These are phyloP conservation scores for Aldrovandia affinis DNA, from an alignment of 2,797 vertebrate species.

Conservation along the genomic window DNA sequence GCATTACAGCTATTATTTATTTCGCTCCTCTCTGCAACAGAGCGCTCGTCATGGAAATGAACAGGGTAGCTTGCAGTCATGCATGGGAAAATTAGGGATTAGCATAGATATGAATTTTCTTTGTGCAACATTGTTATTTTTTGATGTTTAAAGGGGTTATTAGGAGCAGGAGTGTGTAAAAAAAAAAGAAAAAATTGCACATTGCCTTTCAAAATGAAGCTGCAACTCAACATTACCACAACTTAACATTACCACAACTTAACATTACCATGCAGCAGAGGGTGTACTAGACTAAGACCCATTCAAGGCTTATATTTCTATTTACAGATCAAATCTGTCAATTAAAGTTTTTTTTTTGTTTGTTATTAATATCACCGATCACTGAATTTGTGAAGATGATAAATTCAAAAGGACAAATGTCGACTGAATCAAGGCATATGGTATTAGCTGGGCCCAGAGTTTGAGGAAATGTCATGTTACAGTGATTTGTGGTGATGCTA, in stretches of 20 bases:
- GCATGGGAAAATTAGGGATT: neutral
- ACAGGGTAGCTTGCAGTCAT: neutral
- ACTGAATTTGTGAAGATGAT: neutral
- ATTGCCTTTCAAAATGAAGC: constrained; percentile 53
- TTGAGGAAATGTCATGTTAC: neutral
- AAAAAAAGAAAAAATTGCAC: constrained; percentile 56
- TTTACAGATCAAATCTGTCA: neutral
- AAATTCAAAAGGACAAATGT: neutral
- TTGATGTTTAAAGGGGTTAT: constrained; percentile 47
- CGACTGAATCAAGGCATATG: neutral
- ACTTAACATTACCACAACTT: no score
- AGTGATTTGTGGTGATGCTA: neutral
- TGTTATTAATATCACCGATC: neutral
- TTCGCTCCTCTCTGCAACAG: neutral
- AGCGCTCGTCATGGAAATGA: neutral
- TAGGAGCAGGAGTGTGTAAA: constrained; percentile 57
- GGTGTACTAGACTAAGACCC: neutral
- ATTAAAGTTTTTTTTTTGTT: neutral
- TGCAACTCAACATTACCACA: constrained; percentile 6
- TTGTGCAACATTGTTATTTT: constrained; percentile 52
- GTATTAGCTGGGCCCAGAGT: neutral
- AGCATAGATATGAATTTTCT: constrained; percentile 43
- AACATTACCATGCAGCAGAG: no score
- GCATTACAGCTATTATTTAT: neutral
- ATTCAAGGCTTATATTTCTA: neutral